Evolutionary conservation across 2,888 invertebrate genomes (phyloP).

Genomic region (Dorcus parallelipipedus): DNA sequence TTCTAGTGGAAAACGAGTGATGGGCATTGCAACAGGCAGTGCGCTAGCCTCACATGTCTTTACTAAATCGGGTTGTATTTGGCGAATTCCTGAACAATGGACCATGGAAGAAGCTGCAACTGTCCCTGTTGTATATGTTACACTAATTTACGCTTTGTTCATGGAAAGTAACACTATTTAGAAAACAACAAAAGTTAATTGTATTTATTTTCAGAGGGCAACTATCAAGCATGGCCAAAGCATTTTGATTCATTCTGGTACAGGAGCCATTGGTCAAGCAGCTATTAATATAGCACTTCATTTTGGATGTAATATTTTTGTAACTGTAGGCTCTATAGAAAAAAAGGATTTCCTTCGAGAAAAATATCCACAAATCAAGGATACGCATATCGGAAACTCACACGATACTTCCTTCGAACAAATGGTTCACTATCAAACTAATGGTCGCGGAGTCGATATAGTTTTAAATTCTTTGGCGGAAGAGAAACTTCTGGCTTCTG

Average conservation of each 20-base stretch:
- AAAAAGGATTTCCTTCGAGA: conserved; percentile 80
- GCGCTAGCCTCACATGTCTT: conserved; percentile 62
- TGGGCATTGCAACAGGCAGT: conserved; percentile 60
- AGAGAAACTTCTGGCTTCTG: conserved; percentile 75
- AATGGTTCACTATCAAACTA: conserved; percentile 73
- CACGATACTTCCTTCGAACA: conserved; percentile 85
- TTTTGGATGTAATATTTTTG: conserved; percentile 69
- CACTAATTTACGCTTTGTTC: conserved; percentile 52
- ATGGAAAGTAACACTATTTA: conserved; percentile 28
- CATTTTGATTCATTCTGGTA: conserved; percentile 56
- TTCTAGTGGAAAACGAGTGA: conserved; percentile 58
- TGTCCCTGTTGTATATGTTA: conserved; percentile 70
- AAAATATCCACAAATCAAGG: conserved; percentile 66
- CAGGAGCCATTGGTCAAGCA: conserved; percentile 72
- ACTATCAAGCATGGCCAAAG: conserved; percentile 21
- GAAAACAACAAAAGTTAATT: neutral
- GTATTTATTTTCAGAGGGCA: conserved; percentile 3
- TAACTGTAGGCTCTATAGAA: conserved; percentile 83
- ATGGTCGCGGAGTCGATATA: conserved; percentile 85
- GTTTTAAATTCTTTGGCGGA: conserved; percentile 88
- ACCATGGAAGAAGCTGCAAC: conserved; percentile 71
- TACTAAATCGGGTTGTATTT: conserved; percentile 55
- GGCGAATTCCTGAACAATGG: conserved; percentile 71
- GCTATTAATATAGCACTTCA: conserved; percentile 66
- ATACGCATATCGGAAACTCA: conserved; percentile 79